Conservation (phyloP, 2,888 invertebrate genomes). For the Leptarthrus brevirostris region DNA sequence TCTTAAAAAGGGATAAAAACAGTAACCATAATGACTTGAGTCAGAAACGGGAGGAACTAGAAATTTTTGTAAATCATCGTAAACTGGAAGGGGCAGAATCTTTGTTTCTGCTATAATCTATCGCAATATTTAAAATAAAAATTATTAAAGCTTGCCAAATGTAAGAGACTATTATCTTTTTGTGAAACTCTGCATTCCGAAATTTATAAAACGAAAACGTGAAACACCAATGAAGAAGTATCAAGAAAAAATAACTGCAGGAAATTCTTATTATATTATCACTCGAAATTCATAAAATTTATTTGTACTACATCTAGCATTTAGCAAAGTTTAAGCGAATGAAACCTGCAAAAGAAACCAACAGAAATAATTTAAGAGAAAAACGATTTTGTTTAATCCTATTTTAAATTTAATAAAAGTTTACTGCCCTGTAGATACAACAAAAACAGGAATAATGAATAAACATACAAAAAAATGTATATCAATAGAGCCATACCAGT, state of each 20-base stretch:
- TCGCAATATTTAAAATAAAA: too few relatives aligned
- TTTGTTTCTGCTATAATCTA: too few relatives aligned
- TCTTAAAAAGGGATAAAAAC: too few relatives aligned
- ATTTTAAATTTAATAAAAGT: conserved; percentile 46
- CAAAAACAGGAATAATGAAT: conserved; percentile 47
- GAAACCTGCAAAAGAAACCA: conserved; percentile 31
- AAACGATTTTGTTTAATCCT: conserved; percentile 46
- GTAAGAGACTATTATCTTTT: too few relatives aligned
- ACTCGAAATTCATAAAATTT: neutral
- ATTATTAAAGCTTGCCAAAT: too few relatives aligned
- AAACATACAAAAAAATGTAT: conserved; percentile 39
- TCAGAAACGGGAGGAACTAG: too few relatives aligned
- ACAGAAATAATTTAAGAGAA: conserved; percentile 34
- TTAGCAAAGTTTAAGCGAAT: neutral
- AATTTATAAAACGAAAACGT: conserved; percentile 24
- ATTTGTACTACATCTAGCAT: conserved; percentile 15
- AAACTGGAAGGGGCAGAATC: too few relatives aligned
- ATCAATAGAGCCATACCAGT: conserved; percentile 53
- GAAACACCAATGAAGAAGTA: conserved; percentile 47
- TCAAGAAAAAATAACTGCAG: conserved; percentile 15
- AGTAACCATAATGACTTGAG: too few relatives aligned
- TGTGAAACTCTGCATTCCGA: conserved; percentile 6
- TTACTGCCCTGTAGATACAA: conserved; percentile 34
- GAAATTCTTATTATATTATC: conserved; percentile 36
- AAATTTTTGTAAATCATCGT: too few relatives aligned